These are phyloP conservation scores for Ophthalmolycus amberensis DNA, from an alignment of 2,113 vertebrate species.

Conservation along the genomic window DNA sequence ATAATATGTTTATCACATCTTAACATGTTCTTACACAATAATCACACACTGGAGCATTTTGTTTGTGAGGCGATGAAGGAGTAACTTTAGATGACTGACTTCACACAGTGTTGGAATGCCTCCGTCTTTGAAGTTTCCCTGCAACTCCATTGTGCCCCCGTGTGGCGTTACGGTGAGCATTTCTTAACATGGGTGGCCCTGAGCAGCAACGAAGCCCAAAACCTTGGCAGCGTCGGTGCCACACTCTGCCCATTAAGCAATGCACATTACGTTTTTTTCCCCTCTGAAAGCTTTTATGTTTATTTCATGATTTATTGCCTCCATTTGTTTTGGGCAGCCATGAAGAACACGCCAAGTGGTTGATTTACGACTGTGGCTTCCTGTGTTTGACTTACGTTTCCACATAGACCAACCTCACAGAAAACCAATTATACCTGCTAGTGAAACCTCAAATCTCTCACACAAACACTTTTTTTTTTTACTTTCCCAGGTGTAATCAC, in stretches of 20 bases:
- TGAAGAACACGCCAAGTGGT: constrained; percentile 56
- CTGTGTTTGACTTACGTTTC: constrained; percentile 76
- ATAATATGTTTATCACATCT: not conserved
- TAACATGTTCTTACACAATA: not conserved
- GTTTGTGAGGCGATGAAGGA: not conserved
- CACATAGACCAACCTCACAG: constrained; percentile 68
- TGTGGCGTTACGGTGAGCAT: constrained; percentile 44
- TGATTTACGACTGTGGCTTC: constrained; percentile 79
- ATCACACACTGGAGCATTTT: not conserved
- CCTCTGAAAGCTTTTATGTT: constrained; percentile 63
- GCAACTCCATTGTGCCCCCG: constrained; percentile 63
- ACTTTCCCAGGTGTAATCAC: constrained; percentile 45
- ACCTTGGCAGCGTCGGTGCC: constrained; percentile 35
- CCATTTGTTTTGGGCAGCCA: constrained; percentile 68
- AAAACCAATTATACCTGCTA: constrained; percentile 64
- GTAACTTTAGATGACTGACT: not conserved
- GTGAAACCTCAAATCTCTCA: constrained; percentile 27
- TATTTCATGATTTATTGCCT: constrained; percentile 72
- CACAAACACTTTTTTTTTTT: constrained; percentile 8
- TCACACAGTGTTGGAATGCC: not conserved
- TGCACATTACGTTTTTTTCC: constrained; percentile 46
- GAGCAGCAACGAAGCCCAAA: constrained; percentile 19
- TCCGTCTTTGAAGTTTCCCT: not conserved
- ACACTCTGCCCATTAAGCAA: constrained; percentile 61
- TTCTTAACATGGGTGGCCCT: constrained; percentile 25